Evolutionary conservation across 2,113 vertebrate species (phyloP), one percentile per base, ranked within the genome.

Genomic region (Dipodomys stephensi): DNA sequence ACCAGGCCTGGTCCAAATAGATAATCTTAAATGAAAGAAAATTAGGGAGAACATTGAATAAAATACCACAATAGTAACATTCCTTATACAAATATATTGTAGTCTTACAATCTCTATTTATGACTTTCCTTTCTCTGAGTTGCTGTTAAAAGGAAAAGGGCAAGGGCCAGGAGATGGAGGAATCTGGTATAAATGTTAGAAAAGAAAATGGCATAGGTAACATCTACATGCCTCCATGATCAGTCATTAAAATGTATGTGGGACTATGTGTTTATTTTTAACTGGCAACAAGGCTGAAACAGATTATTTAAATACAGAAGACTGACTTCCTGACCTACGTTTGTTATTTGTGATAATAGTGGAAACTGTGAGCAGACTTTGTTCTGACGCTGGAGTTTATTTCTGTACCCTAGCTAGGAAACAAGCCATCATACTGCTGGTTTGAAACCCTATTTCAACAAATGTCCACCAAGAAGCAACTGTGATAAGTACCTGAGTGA

Each of bases 361-460:
- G 92, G 96, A 96, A 96, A 97, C 84, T 96, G 67, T 93, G 93
- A 97, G 81, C 84, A 86, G 71, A 94, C 69, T 87, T 78, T 77
- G 68, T 96, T 94, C 94, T 82, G 82, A 78, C 32, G 64, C 9
- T 30, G 69, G 35, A 96, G 39, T 95, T 94, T 74, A 84, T 95
- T 95, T 92, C 86, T 83, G 72, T 49, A 68, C 7, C 30, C 93
- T 87, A 25, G 27, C 39, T 80, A 83, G 84, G 28, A 82, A 76
- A 84, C 64, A 92, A 87, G 83, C 95, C 68, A 46, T 6, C 49
- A 83, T 49, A 39, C 30, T 64, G 80, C 46, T 91, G 32, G 28
- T 84, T 64, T 86, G 73, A 95, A 91, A 53, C 67, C 68, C 18
- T 78, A 35, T n/a, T 85, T 88, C 67, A 68, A 69, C 46, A 92